Base-by-base conservation (phyloP, 1,140 invertebrate genomes). In the Asobara japonica region DNA sequence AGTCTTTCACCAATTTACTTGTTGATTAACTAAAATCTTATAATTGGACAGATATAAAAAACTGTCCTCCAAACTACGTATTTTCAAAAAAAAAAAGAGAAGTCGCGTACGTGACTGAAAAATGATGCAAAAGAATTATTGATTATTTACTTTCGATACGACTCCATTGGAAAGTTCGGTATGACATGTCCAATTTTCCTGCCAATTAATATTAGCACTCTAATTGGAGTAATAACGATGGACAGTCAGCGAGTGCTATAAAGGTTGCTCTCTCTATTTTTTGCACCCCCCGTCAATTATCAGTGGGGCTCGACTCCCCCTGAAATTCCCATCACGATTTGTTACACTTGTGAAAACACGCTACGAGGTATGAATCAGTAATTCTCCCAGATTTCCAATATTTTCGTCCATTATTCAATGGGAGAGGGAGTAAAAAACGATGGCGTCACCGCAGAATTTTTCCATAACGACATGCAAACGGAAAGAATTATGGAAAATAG, bases 251-350 rank as follows among this genome's bases (percentile, higher is more conserved):
- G 36, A 33, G 51, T 22, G n/a, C 11, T 29, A 20, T 25, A 8
- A 11, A 41, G n/a, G 60, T 30, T 64, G 30, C 65, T 65, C 31
- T n/a, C n/a, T n/a, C n/a, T n/a, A n/a, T n/a, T n/a, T n/a, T n/a
- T n/a, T n/a, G n/a, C n/a, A n/a, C n/a, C n/a, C 8, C 11, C 38
- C 56, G 18, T 71, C 60, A 65, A 51, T 71, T 70, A 70, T 65
- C 33, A 41, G 31, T 45, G n/a, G 16, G 16, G 16, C 36, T 16
- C 29, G 41, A 48, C 30, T 0, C 25, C 8, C 6, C 10, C 8
- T 56, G 11, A 16, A 45, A 70, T 65, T 71, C 60, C 29, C 25
- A 71, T 65, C 69, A 71, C 61, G 38, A 65, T 11, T 51, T 38
- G 16, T 18, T 29, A 31, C n/a, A 41, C 11, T 33, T 18, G 30